Evolutionary conservation across 2,113 vertebrate genomes (phyloP), one percentile per base, ranked within the genome.

Genomic region (Rhynchomys soricoides): DNA sequence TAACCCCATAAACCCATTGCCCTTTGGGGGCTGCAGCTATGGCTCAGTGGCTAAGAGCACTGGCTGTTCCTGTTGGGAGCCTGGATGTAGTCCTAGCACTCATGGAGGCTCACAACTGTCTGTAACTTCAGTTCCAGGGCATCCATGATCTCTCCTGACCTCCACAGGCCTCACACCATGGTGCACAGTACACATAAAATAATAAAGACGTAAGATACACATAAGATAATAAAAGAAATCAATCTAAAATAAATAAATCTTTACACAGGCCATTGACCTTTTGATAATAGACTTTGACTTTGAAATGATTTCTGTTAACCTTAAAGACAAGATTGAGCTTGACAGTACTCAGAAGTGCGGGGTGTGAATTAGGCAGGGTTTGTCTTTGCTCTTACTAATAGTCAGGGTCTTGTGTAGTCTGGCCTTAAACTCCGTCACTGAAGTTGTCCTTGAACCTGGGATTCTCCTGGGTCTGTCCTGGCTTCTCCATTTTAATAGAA

Each of bases 321-420:
- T 89, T 95, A 95, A 92, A 86, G 93, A n/a, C 2, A 95, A 79
- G 29, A 34, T 90, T 85, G 79, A 74, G 16, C 11, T 87, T 95
- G 82, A 37, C 77, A 2, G 2, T 90, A 48, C 92, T 92, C 68
- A 93, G 87, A 93, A 37, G 52, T 87, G 12, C 13, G 45, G 75
- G 92, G 13, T 89, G 45, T 86, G 37, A 29, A 77, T 78, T 94
- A 78, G 68, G 3, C 7, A 34, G 17, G 40, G 64, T 34, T 70
- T 71, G 48, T 82, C 50, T 70, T 81, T 79, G 59, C 40, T 45
- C 57, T 64, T 43, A 62, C 24, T 24, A 24, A 7, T 74, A 89
- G 87, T 34, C n/a, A 59, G 50, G 64, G 48, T 88, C 50, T 17
- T 40, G 8, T 74, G 8, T n/a, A 31, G 26, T 29, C 29, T 59